Evolutionary conservation across 2,113 vertebrate genomes (phyloP), one percentile per base, ranked within the genome.

Genomic region (Chrysochloris asiatica): DNA sequence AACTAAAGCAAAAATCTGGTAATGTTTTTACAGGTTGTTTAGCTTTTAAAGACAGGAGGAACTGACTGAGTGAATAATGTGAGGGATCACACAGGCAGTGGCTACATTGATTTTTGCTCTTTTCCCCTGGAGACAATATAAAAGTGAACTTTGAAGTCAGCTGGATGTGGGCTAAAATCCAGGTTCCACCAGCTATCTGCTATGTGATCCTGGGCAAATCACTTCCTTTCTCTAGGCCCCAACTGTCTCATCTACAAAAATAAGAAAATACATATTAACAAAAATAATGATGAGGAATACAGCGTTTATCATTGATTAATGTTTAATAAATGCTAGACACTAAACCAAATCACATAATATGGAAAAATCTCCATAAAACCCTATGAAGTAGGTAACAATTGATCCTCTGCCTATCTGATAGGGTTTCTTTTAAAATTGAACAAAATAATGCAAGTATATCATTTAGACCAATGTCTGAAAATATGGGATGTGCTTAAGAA

Each of bases 321-420:
- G 80, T 65, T 83, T 73, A 91, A 47, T 90, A 84, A 91, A 81
- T 79, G 6, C 19, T 47, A 85, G 5, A 45, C 38, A 90, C 73
- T 87, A 72, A 38, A 24, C 19, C 41, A 93, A 71, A 47, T 48
- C 43, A 80, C 13, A 33, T 50, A 90, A 83, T 7, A 71, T 22
- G 5, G 30, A 90, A 89, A 91, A 75, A 79, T 48, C 19, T 65
- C 63, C 43, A 83, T 22, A 67, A 89, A 86, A 41, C 8, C 48
- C 63, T 19, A 47, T 8, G 19, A 92, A 28, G 17, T 63, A 38
- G 36, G 10, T 45, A 92, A 28, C 28, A 59, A 38, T 45, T 3
- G 63, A 1, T 52, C n/a, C 30, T 87, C 72, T 80, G 28, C 59
- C 33, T 43, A 73, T 5, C 1, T 38, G 26, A 86, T 0, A 5